Base-by-base conservation (phyloP, 2,113 vertebrate species). In the Vicugna pacos region DNA sequence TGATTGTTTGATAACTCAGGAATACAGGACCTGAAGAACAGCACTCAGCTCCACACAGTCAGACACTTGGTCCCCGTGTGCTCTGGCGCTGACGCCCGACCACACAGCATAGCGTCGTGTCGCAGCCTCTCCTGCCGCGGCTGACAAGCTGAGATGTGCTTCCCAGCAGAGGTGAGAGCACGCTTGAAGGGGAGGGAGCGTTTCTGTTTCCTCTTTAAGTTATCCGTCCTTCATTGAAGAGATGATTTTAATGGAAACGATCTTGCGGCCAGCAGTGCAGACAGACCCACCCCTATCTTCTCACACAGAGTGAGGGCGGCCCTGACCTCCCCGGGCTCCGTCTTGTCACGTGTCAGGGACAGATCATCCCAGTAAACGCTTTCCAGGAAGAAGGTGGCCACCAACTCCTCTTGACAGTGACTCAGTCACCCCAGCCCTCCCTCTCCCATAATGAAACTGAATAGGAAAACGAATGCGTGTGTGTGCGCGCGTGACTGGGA, bases 321-420 rank as follows among this genome's bases (percentile, higher is more conserved):
- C 80, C 46, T 6, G 30, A 38, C 32, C 8, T 30, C 8, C 38
- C 32, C 38, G 11, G 35, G 42, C 12, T 38, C 83, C 6, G 1
- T 3, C 28, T 72, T 8, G 1, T 20, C 60, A 1, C 1, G 28
- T 16, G n/a, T n/a, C 20, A 9, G 0, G 2, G 14, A 11, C 16
- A 52, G 35, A 69, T 4, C 28, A 5, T 1, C n/a, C 2, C 15
- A 14, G 10, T 16, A 4, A 56, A 67, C 28, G 6, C 32, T 17
- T 26, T 19, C 28, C 7, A n/a, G 56, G 24, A 76, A 17, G 35
- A 75, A 84, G 30, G 7, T 30, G 19, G 20, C 26, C 2, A 5
- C 8, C 24, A 65, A 2, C 19, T 4, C 12, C 6, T 46, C n/a
- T 17, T 42, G 46, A 8, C 8, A 1, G 7, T 42, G 38, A 42